These are phyloP conservation scores for Synaphobranchus kaupii DNA, from an alignment of 2,797 vertebrate genomes.

Conservation along the genomic window DNA sequence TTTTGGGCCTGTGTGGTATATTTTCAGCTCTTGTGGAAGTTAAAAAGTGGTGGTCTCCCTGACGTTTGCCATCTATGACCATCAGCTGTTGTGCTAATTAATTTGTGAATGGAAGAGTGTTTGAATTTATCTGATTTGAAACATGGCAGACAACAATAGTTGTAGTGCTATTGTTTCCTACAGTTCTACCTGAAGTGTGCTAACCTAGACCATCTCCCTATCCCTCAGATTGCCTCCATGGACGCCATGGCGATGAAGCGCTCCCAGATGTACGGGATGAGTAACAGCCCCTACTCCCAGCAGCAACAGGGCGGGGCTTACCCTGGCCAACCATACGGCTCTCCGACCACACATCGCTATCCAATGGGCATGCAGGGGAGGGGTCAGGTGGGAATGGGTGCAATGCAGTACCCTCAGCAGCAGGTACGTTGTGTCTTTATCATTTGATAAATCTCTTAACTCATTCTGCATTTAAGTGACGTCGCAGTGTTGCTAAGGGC, in stretches of 20 bases:
- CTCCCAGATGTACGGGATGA: constrained; percentile 85
- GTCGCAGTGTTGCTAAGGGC: not conserved
- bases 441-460: not conserved
- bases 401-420: constrained; percentile 90
- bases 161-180: not conserved
- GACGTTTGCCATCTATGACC: constrained; percentile 32
- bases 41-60: not conserved
- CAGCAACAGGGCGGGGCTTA: constrained; percentile 82
- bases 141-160: constrained; percentile 54
- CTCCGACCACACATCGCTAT: constrained; percentile 84
- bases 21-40: not conserved
- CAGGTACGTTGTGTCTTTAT: constrained; percentile 72
- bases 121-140: not conserved
- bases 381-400: constrained; percentile 80
- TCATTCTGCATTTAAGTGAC: not conserved
- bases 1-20: not conserved
- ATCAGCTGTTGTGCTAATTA: not conserved
- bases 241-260: constrained; percentile 92
- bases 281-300: constrained; percentile 83
- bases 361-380: constrained; percentile 84
- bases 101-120: not conserved
- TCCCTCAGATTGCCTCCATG: constrained; percentile 80
- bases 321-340: constrained; percentile 80
- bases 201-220: constrained; percentile 26
- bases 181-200: not conserved